Evolutionary conservation across 2,888 invertebrate species (phyloP), one percentile per base, ranked within the genome.

Genomic region (Marasmarcha lunaedactyla): DNA sequence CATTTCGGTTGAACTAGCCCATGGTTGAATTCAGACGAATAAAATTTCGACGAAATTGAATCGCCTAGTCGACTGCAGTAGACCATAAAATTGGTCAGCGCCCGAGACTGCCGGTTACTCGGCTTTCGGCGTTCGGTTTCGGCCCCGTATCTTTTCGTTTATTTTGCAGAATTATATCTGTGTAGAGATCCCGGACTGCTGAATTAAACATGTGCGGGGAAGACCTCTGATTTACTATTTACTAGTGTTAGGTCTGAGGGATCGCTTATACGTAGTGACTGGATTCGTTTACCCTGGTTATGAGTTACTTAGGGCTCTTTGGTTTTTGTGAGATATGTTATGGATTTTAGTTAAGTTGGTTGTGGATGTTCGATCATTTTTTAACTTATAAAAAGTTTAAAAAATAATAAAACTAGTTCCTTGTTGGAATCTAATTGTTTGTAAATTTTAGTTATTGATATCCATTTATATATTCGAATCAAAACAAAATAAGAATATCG

Each of bases 21-120:
- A 67, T 71, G 68, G 56, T 65, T 64, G 71, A 70, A 62, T 70
- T 67, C 68, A 62, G 59, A 47, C 68, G 71, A 77, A 78, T 79
- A 78, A 79, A 83, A 83, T 78, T 79, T 77, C 63, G 63, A 63
- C 71, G 66, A 76, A 81, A 83, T 83, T 81, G 81, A 83, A 77
- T 83, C 74, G 74, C 68, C 68, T 69, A 64, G 60, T 55, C 54
- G 62, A 51, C 52, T 59, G 59, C 72, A 66, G 66, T 60, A 71
- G 78, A 73, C 74, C 78, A 74, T 71, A 70, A 78, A 79, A 83
- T 83, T 79, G 79, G 71, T 54, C 64, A 64, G 64, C 54, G 59
- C 67, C 73, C 71, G 20, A 5, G 20, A 20, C 20, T 20, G 20
- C 20, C 20, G 20, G 20, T 20, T 20, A 20, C 7, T 20, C 20